These are phyloP conservation scores for Strix occidentalis DNA, from an alignment of 2,797 vertebrate genomes.

Conservation along the genomic window DNA sequence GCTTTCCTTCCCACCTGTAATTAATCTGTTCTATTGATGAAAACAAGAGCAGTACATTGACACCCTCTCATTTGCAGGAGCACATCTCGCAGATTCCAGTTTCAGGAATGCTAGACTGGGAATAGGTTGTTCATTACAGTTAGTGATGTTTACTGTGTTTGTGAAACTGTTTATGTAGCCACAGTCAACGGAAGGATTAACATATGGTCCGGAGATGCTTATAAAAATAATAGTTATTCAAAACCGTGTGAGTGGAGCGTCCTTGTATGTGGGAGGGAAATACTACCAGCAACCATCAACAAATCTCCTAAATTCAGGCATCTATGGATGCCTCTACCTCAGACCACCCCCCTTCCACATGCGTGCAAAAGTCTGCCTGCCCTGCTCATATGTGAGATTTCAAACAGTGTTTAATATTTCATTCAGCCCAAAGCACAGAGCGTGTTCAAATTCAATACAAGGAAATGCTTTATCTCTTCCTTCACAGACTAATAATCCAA, in stretches of 20 bases:
- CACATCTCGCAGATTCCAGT: not conserved
- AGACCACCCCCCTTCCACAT: slow-evolving; percentile 37
- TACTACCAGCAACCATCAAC: not conserved
- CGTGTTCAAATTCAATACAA: slow-evolving; percentile 81
- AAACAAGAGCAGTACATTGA: not conserved
- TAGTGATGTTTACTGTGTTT: not conserved
- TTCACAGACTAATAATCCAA: slow-evolving; percentile 79
- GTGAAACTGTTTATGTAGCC: not conserved
- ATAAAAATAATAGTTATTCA: not conserved
- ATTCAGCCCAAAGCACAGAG: slow-evolving; percentile 81
- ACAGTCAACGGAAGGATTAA: not conserved
- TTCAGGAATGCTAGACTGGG: not conserved
- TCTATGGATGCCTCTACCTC: slow-evolving; percentile 56
- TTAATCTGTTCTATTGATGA: not conserved
- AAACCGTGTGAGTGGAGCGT: not conserved
- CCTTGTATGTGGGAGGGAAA: not conserved
- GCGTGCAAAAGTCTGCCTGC: slow-evolving; percentile 78
- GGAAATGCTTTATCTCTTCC: slow-evolving; percentile 82
- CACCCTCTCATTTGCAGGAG: slow-evolving; percentile 19
- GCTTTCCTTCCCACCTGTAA: not conserved
- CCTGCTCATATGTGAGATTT: slow-evolving; percentile 78
- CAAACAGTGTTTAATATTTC: slow-evolving; percentile 89
- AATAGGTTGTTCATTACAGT: not conserved
- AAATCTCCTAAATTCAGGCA: not conserved
- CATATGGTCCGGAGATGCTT: not conserved